Percentiles rank a stretch among this genome's conserved stretches.
phyloP scores from a whole-genome alignment of 1,140 invertebrate species.

The Psix sp. region DNA sequence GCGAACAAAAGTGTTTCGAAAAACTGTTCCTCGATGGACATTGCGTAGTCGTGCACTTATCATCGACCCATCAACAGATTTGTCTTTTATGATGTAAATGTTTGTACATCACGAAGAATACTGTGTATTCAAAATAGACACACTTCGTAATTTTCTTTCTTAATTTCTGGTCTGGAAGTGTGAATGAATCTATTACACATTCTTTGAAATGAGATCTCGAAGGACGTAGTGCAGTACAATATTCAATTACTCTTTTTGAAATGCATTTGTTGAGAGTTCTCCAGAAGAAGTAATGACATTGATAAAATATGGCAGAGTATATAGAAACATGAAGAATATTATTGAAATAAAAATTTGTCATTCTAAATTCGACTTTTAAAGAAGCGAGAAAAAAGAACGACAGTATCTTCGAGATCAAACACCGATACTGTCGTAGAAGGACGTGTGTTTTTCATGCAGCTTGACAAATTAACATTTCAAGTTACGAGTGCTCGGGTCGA shows the following conservation, averaged over 20 bases:
- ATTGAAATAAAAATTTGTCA: too few species aligned
- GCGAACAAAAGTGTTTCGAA: too few species aligned
- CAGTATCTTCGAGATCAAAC: conserved; percentile 14
- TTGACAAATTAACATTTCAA: conserved; percentile 35
- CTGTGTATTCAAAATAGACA: too few species aligned
- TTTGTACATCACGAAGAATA: conserved; percentile 23
- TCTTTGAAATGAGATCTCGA: too few species aligned
- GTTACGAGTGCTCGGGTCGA: background rate
- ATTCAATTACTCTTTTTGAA: too few species aligned
- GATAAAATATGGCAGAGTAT: too few species aligned
- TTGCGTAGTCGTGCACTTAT: conserved; percentile 23
- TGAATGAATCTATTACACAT: conserved; percentile 17
- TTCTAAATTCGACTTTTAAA: conserved; percentile 17
- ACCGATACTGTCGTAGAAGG: conserved; percentile 7
- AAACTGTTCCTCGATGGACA: too few species aligned
- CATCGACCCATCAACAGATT: conserved; percentile 32
- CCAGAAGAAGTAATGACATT: too few species aligned
- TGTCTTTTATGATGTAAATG: conserved; percentile 34
- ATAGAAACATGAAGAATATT: too few species aligned
- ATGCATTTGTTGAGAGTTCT: too few species aligned
- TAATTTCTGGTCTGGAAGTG: background rate
- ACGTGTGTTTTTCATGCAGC: conserved; percentile 2
- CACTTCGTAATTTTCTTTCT: too few species aligned
- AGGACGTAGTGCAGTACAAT: too few species aligned
- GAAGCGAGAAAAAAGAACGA: conserved; percentile 22